A percentile compares a stretch with the other conserved stretches of the same genome.
Conservation (phyloP, 2,888 invertebrate genomes). For the Drosophila colorata region DNA sequence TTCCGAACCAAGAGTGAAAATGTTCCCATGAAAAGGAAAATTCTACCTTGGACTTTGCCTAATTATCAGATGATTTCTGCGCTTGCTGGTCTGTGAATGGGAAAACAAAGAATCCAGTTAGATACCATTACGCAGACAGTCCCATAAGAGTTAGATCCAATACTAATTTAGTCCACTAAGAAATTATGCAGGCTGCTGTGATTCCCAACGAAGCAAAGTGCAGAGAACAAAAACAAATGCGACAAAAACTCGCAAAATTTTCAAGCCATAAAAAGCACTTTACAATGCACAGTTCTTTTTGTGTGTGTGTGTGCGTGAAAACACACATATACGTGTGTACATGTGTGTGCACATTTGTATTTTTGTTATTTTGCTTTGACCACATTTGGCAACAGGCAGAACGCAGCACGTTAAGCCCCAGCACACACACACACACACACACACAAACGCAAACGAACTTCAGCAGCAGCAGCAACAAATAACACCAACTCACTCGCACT, state of each 20-base stretch:
- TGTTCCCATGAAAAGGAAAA: constrained; percentile 35
- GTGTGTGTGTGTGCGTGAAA: constrained; percentile 13
- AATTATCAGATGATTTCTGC: constrained; percentile 48
- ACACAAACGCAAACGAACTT: constrained; percentile 41
- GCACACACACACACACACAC: constrained; percentile 34
- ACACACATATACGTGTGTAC: constrained; percentile 7
- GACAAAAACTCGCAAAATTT: constrained; percentile 51
- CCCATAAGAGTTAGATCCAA: constrained; percentile 10
- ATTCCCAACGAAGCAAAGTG: constrained; percentile 19
- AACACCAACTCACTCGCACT: constrained; percentile 42
- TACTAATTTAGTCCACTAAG: not conserved
- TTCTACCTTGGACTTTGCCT: constrained; percentile 44
- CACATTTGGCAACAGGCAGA: constrained; percentile 81
- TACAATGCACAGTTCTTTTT: constrained; percentile 50
- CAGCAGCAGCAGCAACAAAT: constrained; percentile 40
- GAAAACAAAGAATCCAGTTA: not conserved
- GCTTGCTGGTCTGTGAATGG: constrained; percentile 2
- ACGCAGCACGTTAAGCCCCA: constrained; percentile 60
- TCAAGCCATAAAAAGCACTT: constrained; percentile 77
- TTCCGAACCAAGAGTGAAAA: constrained; percentile 26
- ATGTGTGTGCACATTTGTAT: constrained; percentile 25
- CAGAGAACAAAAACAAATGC: constrained; percentile 42
- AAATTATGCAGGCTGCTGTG: constrained; percentile 12
- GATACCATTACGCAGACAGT: constrained; percentile 4
- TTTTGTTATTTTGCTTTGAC: constrained; percentile 76